These are phyloP conservation scores for Tokudaia muenninki DNA, from an alignment of 2,797 vertebrate species.

Conservation along the genomic window DNA sequence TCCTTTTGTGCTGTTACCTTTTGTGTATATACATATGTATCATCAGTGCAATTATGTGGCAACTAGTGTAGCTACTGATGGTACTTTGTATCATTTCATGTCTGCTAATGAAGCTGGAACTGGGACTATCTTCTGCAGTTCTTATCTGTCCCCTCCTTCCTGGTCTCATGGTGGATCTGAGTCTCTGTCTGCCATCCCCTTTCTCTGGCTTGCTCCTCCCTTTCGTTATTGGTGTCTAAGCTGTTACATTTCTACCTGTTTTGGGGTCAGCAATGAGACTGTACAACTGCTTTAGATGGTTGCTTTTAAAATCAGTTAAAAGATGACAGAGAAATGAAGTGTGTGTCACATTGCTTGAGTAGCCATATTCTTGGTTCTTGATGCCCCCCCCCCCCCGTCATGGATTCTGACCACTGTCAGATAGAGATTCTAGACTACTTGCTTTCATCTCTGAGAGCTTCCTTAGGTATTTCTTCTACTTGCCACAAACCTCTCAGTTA, in stretches of 20 bases:
- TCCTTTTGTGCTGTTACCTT: background rate
- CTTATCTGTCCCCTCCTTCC: background rate
- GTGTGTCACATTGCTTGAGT: background rate
- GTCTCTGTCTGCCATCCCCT: background rate
- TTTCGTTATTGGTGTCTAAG: background rate
- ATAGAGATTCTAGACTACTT: background rate
- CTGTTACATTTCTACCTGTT: background rate
- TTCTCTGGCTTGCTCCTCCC: background rate
- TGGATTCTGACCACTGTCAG: background rate
- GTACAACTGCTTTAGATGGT: background rate
- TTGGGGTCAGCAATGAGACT: background rate
- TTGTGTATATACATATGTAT: background rate
- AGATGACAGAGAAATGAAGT: background rate
- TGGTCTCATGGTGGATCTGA: background rate
- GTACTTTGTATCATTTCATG: background rate
- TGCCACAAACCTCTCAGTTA: background rate
- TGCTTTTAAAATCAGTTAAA: background rate
- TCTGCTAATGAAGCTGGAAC: background rate
- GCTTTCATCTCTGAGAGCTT: background rate
- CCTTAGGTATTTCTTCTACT: background rate
- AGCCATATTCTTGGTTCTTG: background rate
- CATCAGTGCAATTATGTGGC: background rate
- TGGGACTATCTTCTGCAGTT: background rate
- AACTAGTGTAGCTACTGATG: background rate
- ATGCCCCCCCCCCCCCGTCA: fast-evolving